These are phyloP conservation scores for Myotis myotis DNA, from an alignment of 2,797 vertebrate species.

Conservation along the genomic window DNA sequence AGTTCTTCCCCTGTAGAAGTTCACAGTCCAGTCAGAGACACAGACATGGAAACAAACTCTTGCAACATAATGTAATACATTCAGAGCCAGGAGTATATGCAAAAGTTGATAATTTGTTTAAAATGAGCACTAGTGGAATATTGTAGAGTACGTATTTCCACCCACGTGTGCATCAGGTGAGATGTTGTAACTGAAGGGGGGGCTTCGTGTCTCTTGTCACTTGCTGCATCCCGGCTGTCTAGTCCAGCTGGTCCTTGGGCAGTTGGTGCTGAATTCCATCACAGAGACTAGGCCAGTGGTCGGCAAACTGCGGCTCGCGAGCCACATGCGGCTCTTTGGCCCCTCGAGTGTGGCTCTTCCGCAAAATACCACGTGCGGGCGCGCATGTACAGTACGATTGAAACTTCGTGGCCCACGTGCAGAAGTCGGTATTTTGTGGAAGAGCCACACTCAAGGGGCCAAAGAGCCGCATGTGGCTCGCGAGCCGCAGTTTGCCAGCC, in stretches of 20 bases:
- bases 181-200: background rate
- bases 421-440: no score
- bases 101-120: background rate
- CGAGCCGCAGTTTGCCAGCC: no score
- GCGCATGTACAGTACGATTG: no score
- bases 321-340: no score
- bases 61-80: slow-evolving; percentile 57
- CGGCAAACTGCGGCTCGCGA: no score
- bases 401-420: no score
- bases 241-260: background rate
- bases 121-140: background rate
- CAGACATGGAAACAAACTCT: background rate
- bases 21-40: background rate
- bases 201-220: background rate
- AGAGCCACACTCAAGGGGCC: no score
- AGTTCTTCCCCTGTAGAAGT: background rate
- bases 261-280: background rate
- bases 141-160: no score
- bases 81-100: background rate
- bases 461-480: no score
- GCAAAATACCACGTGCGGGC: no score
- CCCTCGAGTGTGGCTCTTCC: no score
- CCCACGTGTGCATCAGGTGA: background rate
- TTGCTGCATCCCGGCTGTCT: fast-evolving
- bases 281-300: background rate